Evolutionary conservation across 1,140 invertebrate genomes (phyloP), one percentile per base, ranked within the genome.

Genomic region (Drosophila nigromelanica): DNA sequence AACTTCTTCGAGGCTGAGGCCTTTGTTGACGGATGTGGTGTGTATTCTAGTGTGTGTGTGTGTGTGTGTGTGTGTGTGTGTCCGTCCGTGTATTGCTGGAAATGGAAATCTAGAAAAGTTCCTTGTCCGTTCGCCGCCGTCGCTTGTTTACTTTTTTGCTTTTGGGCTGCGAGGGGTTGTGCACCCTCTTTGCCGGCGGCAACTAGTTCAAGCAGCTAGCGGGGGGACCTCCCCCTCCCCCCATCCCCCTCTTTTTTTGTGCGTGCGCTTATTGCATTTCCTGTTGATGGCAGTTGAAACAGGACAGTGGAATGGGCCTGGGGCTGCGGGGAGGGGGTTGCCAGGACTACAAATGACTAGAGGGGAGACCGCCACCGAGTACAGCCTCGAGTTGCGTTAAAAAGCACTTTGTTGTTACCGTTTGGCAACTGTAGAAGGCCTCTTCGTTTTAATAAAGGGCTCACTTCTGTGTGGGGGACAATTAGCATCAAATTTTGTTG

Each of bases 191-290:
- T 12, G 62, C 64, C 55, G 55, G 37, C 56, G 45, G 56, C 68
- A 64, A 63, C 24, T 43, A 64, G 68, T 64, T 56, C 50, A 69
- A 62, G 37, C 51, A 27, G 61, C 30, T 33, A 30, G 50, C 27
- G 27, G 5, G 47, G 47, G 43, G 58, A 27, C 27, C 45, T 52
- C 24, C 76, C 47, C 68, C 37, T 7, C 1, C 30, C 30, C 30
- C 6, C 18, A 18, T 2, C 18, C 18, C 1, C 1, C 18, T 18
- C 30, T 33, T 33, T 7, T 33, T 35, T 55, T 75, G 64, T 83
- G 80, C 80, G 80, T 85, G 76, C 80, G 80, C 56, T 80, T 86
- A 85, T 85, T 85, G 80, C 80, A 85, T 80, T 85, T 86, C 69
- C 60, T 66, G 69, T 72, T 66, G 68, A 71, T 48, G 59, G 59